A percentile compares a stretch with the other conserved stretches of the same genome.
Evolutionary conservation across 2,888 invertebrate genomes (phyloP).

Genomic region (Pedicia rivosa): DNA sequence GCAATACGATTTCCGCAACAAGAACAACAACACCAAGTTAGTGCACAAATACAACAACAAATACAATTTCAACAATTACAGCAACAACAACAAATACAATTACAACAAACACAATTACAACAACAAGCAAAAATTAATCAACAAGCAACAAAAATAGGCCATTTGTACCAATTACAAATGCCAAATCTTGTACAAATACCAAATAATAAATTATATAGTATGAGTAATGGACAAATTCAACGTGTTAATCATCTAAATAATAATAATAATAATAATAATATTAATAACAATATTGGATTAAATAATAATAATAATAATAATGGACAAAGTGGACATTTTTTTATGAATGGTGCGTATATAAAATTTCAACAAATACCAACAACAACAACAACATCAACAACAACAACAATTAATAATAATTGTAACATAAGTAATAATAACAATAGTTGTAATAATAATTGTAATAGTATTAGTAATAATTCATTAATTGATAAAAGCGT

Average conservation of each 20-base stretch:
- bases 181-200: slow-evolving; percentile 48
- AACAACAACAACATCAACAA: slow-evolving; percentile 5
- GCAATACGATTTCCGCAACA: slow-evolving; percentile 36
- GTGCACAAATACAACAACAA: slow-evolving; percentile 28
- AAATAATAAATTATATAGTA: slow-evolving; percentile 19
- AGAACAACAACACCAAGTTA: slow-evolving; percentile 22
- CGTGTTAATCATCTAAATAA: no score
- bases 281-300: no score
- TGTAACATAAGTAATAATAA: no score
- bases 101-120: slow-evolving; percentile 19
- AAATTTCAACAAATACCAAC: slow-evolving; percentile 20
- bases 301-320: no score
- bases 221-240: no score
- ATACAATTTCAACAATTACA: slow-evolving; percentile 10
- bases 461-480: no score
- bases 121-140: slow-evolving; percentile 11
- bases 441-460: no score
- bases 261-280: no score
- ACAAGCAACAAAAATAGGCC: slow-evolving; percentile 19
- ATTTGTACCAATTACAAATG: slow-evolving; percentile 41
- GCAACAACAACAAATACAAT: slow-evolving; percentile 10
- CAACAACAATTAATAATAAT: no score
- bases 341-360: slow-evolving; percentile 29
- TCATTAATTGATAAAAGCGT: no score
- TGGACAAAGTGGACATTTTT: slow-evolving; percentile 21